Evolutionary conservation across 1,140 invertebrate genomes (phyloP), one percentile per base, ranked within the genome.

Genomic region (Adoxophyes honmai): DNA sequence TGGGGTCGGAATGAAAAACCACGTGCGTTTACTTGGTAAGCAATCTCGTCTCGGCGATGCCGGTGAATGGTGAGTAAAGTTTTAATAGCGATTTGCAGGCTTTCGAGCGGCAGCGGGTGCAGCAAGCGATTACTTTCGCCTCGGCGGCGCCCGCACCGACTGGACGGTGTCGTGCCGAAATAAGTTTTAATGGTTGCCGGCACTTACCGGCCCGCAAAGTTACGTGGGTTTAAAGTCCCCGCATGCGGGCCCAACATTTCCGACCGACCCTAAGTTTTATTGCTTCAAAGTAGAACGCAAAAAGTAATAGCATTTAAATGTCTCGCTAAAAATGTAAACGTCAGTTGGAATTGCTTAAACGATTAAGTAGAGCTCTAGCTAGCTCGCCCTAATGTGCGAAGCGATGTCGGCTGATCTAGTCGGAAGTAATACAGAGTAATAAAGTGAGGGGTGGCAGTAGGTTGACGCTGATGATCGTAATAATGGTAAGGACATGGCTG

Each of bases 161-260:
- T 37, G 48, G 33, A 34, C 21, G 48, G 11, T 21, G 36, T 16
- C 42, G 4, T 21, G 36, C n/a, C 42, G 4, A 58, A 59, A 37
- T 54, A 64, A 68, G 62, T 68, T 68, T 68, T 68, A 68, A 68
- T 64, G 62, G 66, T 53, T 37, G 60, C 37, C 54, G 55, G 59
- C 58, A 58, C 61, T 67, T 64, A 42, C 42, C 37, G 44, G 34
- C 21, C 48, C 58, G 44, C 58, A 59, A 64, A 67, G 61, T 68
- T 64, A 64, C 57, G 39, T 56, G 44, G 35, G 58, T 57, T 57
- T 57, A 51, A 57, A 38, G 37, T 36, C 34, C 34, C 52, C 39
- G 42, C 57, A 63, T 63, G 56, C 61, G 56, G 56, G 52, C 37
- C 34, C 38, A 11, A 16, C 38, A 33, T 18, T 28, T 28, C 21